Evolutionary conservation across 2,797 vertebrate species (phyloP).

Genomic region (Scomberomorus guttatus): DNA sequence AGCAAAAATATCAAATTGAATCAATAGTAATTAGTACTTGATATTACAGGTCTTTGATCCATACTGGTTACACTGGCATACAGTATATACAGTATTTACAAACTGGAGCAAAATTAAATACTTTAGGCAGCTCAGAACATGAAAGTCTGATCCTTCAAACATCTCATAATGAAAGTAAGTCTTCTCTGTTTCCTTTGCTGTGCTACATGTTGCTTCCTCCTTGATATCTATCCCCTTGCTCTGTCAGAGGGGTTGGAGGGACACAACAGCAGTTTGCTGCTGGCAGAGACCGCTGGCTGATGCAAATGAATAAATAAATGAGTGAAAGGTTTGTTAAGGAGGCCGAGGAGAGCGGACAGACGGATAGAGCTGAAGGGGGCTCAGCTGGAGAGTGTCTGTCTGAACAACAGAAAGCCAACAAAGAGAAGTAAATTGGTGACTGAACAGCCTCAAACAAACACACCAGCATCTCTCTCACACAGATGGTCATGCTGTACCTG

Average conservation of each 20-base stretch:
- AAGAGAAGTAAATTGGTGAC: constrained; percentile 67
- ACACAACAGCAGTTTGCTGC: constrained; percentile 31
- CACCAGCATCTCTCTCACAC: constrained; percentile 13
- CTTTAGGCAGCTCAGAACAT: not conserved
- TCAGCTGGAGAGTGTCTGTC: constrained; percentile 61
- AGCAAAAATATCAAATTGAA: not conserved
- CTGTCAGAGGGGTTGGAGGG: constrained; percentile 34
- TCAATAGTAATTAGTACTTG: too few species aligned
- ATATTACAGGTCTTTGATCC: not conserved
- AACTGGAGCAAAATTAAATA: not conserved
- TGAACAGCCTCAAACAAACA: constrained; percentile 57
- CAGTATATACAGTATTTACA: not conserved
- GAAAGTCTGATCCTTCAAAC: constrained; percentile 1
- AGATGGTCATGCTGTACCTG: not conserved
- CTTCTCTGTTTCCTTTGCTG: not conserved
- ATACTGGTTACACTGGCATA: not conserved
- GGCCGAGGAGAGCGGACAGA: constrained; percentile 38
- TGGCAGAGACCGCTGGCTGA: constrained; percentile 2
- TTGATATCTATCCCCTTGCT: constrained; percentile 32
- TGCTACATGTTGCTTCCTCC: constrained; percentile 16
- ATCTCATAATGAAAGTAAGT: constrained; percentile 2
- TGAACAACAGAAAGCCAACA: constrained; percentile 60
- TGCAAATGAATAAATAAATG: constrained; percentile 64
- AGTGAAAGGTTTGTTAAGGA: constrained; percentile 61
- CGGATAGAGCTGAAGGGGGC: constrained; percentile 70